Evolutionary conservation across 1,140 invertebrate genomes (phyloP).

Genomic region (Hirudo medicinalis): DNA sequence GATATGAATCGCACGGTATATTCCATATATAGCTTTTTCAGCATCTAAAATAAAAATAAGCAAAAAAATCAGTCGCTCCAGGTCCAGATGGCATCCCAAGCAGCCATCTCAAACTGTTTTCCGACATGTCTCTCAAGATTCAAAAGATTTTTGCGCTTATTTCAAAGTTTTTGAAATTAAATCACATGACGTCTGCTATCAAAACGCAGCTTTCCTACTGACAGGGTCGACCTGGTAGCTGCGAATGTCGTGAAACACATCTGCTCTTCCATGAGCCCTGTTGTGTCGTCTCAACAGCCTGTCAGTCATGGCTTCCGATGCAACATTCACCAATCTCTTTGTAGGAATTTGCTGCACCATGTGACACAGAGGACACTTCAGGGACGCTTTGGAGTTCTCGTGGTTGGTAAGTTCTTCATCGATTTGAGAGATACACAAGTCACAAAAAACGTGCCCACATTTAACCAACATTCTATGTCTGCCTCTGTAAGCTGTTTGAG

Average conservation of each 20-base stretch:
- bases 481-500: slow-evolving; percentile 1
- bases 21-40: too few relatives aligned
- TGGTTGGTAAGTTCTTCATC: not conserved
- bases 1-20: too few relatives aligned
- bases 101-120: too few relatives aligned
- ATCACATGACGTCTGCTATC: not conserved
- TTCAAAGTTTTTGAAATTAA: too few relatives aligned
- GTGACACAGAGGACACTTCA: slow-evolving; percentile 5
- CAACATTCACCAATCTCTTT: not conserved
- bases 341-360: not conserved
- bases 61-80: too few relatives aligned
- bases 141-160: too few relatives aligned
- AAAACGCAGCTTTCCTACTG: slow-evolving; percentile 4
- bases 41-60: too few relatives aligned
- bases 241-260: slow-evolving; percentile 1
- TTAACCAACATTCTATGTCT: slow-evolving; percentile 5
- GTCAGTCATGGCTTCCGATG: not conserved
- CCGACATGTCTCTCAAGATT: too few relatives aligned
- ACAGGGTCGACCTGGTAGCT: not conserved
- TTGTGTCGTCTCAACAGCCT: slow-evolving; percentile 6
- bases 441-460: not conserved
- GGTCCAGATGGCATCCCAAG: too few relatives aligned
- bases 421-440: not conserved
- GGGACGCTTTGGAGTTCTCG: not conserved
- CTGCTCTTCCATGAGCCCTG: not conserved